phyloP scores from a whole-genome alignment of 2,888 invertebrate genomes.

The Cerastis rubricosa region DNA sequence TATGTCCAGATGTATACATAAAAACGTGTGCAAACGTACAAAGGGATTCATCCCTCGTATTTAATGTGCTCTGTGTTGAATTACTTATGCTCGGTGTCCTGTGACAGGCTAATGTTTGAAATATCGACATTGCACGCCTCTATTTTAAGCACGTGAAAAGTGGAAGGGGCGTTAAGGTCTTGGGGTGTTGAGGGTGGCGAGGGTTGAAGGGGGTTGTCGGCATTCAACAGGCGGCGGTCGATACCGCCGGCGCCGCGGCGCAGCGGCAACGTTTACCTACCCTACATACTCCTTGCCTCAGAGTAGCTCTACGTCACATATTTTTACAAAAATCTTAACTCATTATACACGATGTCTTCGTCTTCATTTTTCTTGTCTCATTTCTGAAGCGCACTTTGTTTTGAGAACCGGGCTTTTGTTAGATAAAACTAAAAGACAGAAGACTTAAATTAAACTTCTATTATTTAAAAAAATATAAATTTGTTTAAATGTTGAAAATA shows the following conservation, averaged over 20 bases:
- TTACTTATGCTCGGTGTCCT: slow-evolving; percentile 79
- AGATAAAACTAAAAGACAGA: neutral
- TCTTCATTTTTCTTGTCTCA: slow-evolving; percentile 31
- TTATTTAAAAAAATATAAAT: neutral
- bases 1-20: slow-evolving; percentile 46
- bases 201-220: slow-evolving; percentile 79
- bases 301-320: slow-evolving; percentile 65
- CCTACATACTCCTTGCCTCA: slow-evolving; percentile 72
- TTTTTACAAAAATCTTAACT: slow-evolving; percentile 62
- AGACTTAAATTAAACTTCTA: neutral
- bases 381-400: slow-evolving; percentile 13
- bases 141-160: slow-evolving; percentile 90
- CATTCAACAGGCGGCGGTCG: slow-evolving; percentile 91
- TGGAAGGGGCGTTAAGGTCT: slow-evolving; percentile 82
- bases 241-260: slow-evolving; percentile 86
- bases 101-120: slow-evolving; percentile 86
- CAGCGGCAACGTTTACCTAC: slow-evolving; percentile 80
- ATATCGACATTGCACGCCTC: slow-evolving; percentile 89
- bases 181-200: slow-evolving; percentile 76
- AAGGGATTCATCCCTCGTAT: slow-evolving; percentile 54
- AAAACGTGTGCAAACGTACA: slow-evolving; percentile 47
- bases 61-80: slow-evolving; percentile 63
- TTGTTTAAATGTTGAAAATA: neutral
- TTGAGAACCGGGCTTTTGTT: slow-evolving; percentile 4
- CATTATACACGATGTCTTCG: slow-evolving; percentile 42